Evolutionary conservation across 1,140 invertebrate genomes (phyloP), one percentile per base, ranked within the genome.

Genomic region (Reticulitermes speratus): DNA sequence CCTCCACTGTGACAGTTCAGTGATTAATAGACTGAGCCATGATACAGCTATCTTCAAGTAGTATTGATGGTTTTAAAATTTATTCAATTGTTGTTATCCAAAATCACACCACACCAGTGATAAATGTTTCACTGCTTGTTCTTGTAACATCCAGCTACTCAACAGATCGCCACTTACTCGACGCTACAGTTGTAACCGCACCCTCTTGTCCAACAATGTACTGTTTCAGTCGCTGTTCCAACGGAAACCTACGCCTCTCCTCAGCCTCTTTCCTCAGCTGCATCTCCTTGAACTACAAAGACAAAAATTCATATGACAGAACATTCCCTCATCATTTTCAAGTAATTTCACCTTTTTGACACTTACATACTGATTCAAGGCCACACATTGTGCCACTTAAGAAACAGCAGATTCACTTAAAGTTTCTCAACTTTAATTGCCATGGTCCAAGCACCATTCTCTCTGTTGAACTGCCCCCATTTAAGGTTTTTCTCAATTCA

Each of bases 171-270:
- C 85, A 89, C 89, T 91, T 91, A 96, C 95, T 94, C 87, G 96
- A 95, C 52, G 97, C 94, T 3, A 98, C 97, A 86, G 95, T 95
- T 69, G 95, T 94, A 89, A 99, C 97, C 65, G 97, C 95, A 44
- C 94, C 95, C 90, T 97, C 96, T 91, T 99, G 97, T 2, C 97
- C 97, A 85, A 99, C 96, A 88, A 99, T 97, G 88, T 94, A 92
- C 90, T 97, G 93, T 89, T 95, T 96, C 11, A 98, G 91, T 88
- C 97, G 92, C 90, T 97, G 94, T 90, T 98, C 97, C n/a, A 98
- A 91, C 7, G 97, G 97, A 93, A 97, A 98, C 89, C 94, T 93
- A 89, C 96, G 92, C 83, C 97, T 93, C 91, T 98, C 96, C 90
- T 98, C 97, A 6, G 95, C 94, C 91, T 96, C 94, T 90, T 93